phyloP scores from a whole-genome alignment of 1,140 invertebrate species.

The Drosophila cardini region DNA sequence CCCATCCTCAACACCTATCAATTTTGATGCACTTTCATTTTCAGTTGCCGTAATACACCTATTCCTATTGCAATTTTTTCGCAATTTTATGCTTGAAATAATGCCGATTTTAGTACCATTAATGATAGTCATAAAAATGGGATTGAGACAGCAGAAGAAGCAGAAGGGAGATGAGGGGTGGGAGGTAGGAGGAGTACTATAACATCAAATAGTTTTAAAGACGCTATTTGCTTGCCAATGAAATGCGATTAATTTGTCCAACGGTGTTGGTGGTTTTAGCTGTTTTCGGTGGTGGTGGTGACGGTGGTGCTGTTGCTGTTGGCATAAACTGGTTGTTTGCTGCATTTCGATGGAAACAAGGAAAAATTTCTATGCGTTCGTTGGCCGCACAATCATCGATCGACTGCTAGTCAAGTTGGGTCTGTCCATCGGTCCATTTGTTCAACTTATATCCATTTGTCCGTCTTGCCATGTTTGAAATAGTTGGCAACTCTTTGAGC shows the following conservation, averaged over 20 bases:
- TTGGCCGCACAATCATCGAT: slow-evolving; percentile 56
- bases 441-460: slow-evolving; percentile 32
- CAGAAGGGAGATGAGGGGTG: neutral
- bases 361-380: slow-evolving; percentile 80
- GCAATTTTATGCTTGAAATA: slow-evolving; percentile 58
- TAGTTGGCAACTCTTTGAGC: slow-evolving; percentile 30
- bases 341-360: slow-evolving; percentile 51
- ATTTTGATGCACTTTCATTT: slow-evolving; percentile 69
- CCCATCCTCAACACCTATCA: slow-evolving; percentile 7
- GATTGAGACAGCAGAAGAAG: neutral
- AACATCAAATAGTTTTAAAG: slow-evolving; percentile 22
- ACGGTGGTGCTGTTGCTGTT: neutral
- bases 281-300: neutral
- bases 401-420: neutral
- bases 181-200: neutral
- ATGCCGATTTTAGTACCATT: slow-evolving; percentile 49
- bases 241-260: slow-evolving; percentile 63
- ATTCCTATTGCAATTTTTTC: neutral
- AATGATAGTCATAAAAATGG: slow-evolving; percentile 29
- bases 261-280: slow-evolving; percentile 6
- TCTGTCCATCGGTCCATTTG: neutral
- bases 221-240: slow-evolving; percentile 47
- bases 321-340: slow-evolving; percentile 67
- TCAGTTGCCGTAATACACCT: slow-evolving; percentile 50
- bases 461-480: slow-evolving; percentile 11